Conservation (phyloP, 2,888 invertebrate genomes). For the Strigamia transsilvanica region DNA sequence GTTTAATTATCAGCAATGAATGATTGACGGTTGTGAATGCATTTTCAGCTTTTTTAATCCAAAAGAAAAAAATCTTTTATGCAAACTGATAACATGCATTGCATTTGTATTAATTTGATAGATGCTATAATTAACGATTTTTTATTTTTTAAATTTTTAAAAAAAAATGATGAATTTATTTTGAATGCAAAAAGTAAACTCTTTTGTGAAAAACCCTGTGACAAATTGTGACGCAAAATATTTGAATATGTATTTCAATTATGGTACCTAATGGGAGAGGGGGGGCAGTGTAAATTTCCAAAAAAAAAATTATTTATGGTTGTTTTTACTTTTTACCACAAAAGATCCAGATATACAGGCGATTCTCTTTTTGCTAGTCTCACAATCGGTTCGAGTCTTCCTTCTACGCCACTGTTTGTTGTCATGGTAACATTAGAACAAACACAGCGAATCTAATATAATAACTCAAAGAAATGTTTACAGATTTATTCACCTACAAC, state of each 20-base stretch:
- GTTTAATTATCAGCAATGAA: conserved; percentile 32
- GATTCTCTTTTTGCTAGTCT: background rate
- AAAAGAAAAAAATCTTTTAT: background rate
- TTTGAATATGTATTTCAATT: conserved; percentile 18
- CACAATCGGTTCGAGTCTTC: background rate
- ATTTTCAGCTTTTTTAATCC: background rate
- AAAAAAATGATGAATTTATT: conserved; percentile 17
- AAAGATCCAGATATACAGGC: conserved; percentile 9
- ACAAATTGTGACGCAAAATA: conserved; percentile 21
- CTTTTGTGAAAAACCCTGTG: conserved; percentile 22
- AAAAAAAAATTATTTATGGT: background rate
- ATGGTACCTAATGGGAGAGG: background rate
- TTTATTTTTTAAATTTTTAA: background rate
- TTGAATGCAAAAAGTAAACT: conserved; percentile 35
- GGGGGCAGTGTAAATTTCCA: background rate
- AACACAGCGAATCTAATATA: background rate
- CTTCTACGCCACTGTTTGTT: background rate
- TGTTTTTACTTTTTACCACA: conserved; percentile 21
- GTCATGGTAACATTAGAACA: conserved; percentile 1
- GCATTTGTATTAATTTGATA: conserved; percentile 16
- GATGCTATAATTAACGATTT: background rate
- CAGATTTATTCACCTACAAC: background rate
- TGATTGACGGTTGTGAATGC: conserved; percentile 19
- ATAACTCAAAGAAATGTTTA: background rate
- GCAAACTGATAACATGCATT: conserved; percentile 11